These are phyloP conservation scores for Thomomys bottae DNA, from an alignment of 2,113 vertebrate genomes.

Conservation along the genomic window DNA sequence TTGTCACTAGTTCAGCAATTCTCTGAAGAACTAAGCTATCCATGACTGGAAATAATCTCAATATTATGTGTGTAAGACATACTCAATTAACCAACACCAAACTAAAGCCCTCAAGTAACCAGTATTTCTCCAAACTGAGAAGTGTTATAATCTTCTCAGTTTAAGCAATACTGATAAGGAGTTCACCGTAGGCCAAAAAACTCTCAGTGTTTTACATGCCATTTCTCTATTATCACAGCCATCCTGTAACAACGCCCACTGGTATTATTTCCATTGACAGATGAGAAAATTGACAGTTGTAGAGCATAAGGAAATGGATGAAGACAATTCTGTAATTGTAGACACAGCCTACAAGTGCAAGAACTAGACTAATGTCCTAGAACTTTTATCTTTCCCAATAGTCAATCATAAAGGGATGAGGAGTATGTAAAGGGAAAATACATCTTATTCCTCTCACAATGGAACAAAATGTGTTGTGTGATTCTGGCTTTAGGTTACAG, in stretches of 20 bases:
- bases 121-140: neutral
- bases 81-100: neutral
- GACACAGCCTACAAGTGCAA: neutral
- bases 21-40: slow-evolving; percentile 27
- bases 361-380: neutral
- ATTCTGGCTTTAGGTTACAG: neutral
- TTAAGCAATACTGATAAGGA: neutral
- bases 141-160: neutral
- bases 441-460: neutral
- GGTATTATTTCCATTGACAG: neutral
- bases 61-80: neutral
- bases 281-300: neutral
- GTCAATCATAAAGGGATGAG: neutral
- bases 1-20: slow-evolving; percentile 30
- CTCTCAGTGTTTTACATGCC: neutral
- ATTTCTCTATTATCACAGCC: neutral
- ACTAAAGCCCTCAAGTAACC: neutral
- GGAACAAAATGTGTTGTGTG: neutral
- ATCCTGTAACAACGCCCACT: neutral
- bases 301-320: neutral
- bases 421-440: neutral
- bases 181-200: neutral
- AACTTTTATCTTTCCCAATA: neutral
- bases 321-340: neutral
- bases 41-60: slow-evolving; percentile 25